Evolutionary conservation across 2,113 vertebrate genomes (phyloP), one percentile per base, ranked within the genome.

Genomic region (Pholis gunnellus): DNA sequence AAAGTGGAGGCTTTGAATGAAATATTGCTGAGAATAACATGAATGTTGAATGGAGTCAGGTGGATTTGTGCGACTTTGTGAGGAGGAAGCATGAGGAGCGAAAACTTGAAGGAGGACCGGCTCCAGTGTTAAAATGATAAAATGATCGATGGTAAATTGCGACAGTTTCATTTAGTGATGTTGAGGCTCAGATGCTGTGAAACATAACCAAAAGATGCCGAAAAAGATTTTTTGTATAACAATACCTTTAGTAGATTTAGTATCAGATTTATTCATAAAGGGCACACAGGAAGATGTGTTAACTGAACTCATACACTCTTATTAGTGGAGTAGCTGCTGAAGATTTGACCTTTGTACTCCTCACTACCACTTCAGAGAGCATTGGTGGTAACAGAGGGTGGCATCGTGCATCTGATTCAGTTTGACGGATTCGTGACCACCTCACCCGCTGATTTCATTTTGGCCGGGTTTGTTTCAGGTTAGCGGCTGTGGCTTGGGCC

Each of bases 401-500:
- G 44, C 48, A 38, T 46, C 6, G 15, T 25, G 22, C 52, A 10
- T 18, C 52, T 36, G 13, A 25, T 40, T 74, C 56, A 59, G 56
- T 59, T 20, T 54, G 50, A 54, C 50, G 20, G 50, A n/a, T 20
- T 54, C 22, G 18, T 52, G 52, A 56, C 48, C 48, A 50, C n/a
- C n/a, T 46, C 17, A 64, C 59, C 65, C 2, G 22, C 72, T 78
- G 72, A 17, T 66, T 75, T 52, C 78, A 48, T 70, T 79, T 78
- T 27, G 34, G 34, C 2, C 22, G 50, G 48, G 78, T 72, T 79
- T 83, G 75, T 84, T 82, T 77, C 80, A 67, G 82, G 80, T 91
- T 87, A 77, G 79, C 46, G 82, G 60, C 57, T 5, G 48, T 59
- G 77, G 80, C 82, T 73, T 20, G 66, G 59, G 74, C 64, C 57